Conservation (phyloP, 2,888 invertebrate genomes). For the Bhutanitis thaidina region DNA sequence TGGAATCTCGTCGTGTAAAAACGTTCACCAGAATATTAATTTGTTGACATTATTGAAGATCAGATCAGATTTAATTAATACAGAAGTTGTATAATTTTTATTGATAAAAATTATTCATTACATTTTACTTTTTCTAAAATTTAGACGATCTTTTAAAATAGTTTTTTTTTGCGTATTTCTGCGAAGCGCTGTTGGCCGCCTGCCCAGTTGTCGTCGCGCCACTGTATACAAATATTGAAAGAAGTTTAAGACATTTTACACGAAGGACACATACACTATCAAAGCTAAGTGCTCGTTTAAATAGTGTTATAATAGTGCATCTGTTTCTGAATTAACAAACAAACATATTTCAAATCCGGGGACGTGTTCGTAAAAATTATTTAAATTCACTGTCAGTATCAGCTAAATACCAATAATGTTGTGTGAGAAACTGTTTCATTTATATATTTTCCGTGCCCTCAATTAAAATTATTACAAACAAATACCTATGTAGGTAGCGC, state of each 20-base stretch:
- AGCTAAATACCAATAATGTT: not conserved
- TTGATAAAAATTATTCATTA: too few relatives aligned
- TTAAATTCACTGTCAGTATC: not conserved
- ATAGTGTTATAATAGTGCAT: constrained; percentile 10
- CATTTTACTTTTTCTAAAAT: not conserved
- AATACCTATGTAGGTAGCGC: not conserved
- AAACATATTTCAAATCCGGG: not conserved
- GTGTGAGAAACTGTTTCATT: too few relatives aligned
- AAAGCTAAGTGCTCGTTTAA: constrained; percentile 2
- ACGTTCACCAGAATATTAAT: too few relatives aligned
- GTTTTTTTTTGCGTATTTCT: not conserved
- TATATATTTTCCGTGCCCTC: not conserved
- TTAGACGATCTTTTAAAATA: constrained; percentile 1
- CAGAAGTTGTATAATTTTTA: too few relatives aligned
- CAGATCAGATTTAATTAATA: too few relatives aligned
- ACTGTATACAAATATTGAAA: constrained; percentile 21
- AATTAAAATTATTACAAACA: not conserved
- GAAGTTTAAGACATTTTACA: constrained; percentile 16
- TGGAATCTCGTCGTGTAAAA: too few relatives aligned
- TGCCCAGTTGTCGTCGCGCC: constrained; percentile 6
- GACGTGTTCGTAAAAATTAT: not conserved
- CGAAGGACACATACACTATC: constrained; percentile 13
- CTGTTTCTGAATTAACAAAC: constrained; percentile 11
- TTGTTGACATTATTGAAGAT: too few relatives aligned
- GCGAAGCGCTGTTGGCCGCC: constrained; percentile 2